Base-by-base conservation (phyloP, 2,797 vertebrate species). In the Crocidura indochinensis region DNA sequence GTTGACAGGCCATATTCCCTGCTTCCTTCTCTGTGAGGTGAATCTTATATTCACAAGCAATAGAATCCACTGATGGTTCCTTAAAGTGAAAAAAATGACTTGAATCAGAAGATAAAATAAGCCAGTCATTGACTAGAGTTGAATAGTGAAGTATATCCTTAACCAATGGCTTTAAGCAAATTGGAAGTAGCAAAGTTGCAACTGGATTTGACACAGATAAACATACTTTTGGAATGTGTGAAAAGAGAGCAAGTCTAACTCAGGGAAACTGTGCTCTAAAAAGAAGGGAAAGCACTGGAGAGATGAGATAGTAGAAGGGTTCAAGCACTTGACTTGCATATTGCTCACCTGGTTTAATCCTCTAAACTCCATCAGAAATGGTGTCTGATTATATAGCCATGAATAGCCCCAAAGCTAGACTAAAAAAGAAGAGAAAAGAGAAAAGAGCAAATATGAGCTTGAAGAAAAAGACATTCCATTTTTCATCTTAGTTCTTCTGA, bases 41-140 rank as follows among this genome's bases (percentile, higher is more conserved):
- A 90, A 10, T 73, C 9, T 38, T 72, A 22, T 51, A 62, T 46
- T 22, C 15, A 56, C 44, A 65, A 92, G 49, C 85, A 77, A 65
- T 26, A n/a, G 74, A 94, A 90, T 67, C 29, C 73, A 68, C 20
- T 56, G 75, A 87, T n/a, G n/a, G 10, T 22, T 84, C 38, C 49
- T 69, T 8, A 83, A 60, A 74, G 15, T 53, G 62, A 24, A 17
- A 26, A 76, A 67, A 27, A 29, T 31, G 9, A 6, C 12, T 83
- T 75, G 47, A 89, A 47, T 69, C 12, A 44, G 31, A 56, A 90
- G 47, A 14, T 26, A 17, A 91, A 64, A 38, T 7, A 7, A 62
- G 24, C 8, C 38, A 24, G 4, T 81, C 24, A 51, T 24, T 76
- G 29, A 11, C n/a, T 31, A 4, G 1, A 12, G 44, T 44, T 64